These are phyloP conservation scores for Muschampia plurimacula DNA, from an alignment of 2,888 invertebrate genomes.

Conservation along the genomic window DNA sequence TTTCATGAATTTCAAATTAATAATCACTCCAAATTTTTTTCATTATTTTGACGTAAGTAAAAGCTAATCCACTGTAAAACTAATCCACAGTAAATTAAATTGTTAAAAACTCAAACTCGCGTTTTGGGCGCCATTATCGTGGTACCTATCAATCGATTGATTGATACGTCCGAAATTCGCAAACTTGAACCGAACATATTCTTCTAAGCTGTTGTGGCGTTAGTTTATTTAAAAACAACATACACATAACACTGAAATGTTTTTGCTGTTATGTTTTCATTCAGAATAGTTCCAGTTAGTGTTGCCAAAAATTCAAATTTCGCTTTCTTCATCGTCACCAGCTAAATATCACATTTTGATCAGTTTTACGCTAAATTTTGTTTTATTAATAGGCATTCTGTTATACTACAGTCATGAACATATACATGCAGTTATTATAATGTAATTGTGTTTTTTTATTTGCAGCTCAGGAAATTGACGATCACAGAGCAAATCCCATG, in stretches of 20 bases:
- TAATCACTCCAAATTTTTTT: neutral
- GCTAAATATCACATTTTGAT: conserved; percentile 23
- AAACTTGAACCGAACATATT: neutral
- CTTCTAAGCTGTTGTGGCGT: conserved; percentile 9
- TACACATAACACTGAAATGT: neutral
- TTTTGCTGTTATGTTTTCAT: conserved; percentile 11
- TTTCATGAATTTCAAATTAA: neutral
- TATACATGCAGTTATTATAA: conserved; percentile 26
- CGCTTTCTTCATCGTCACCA: conserved; percentile 30
- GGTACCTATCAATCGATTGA: neutral
- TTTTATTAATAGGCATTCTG: neutral
- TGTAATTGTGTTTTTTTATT: conserved; percentile 58
- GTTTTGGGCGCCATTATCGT: neutral
- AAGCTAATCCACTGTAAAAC: neutral
- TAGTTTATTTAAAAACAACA: conserved; percentile 11
- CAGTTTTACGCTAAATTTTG: neutral
- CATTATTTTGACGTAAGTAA: neutral
- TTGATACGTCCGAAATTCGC: neutral
- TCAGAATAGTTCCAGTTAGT: conserved; percentile 13
- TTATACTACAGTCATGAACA: conserved; percentile 16
- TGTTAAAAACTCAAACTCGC: neutral
- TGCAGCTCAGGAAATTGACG: conserved; percentile 63
- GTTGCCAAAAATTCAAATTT: conserved; percentile 25
- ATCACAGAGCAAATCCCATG: conserved; percentile 76
- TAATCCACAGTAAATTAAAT: neutral